phyloP scores from a whole-genome alignment of 2,797 vertebrate species.

The Muscicapa comitata region DNA sequence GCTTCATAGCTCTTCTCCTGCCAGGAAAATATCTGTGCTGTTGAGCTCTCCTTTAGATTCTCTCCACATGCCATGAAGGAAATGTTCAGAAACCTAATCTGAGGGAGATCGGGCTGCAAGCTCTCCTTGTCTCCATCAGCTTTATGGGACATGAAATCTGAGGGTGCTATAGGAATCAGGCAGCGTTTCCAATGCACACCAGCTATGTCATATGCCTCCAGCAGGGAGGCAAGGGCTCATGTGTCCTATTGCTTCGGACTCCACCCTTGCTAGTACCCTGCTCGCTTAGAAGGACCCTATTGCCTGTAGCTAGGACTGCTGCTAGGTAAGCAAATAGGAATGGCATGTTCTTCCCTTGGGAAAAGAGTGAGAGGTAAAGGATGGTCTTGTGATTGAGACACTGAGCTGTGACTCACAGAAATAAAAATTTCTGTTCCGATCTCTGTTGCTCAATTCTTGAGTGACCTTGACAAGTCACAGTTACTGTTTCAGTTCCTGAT shows the following conservation, averaged over 20 bases:
- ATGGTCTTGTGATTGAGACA: constrained; percentile 3
- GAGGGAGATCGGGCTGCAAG: neutral
- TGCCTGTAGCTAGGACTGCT: neutral
- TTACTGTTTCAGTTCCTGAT: neutral
- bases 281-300: neutral
- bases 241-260: neutral
- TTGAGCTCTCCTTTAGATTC: constrained; percentile 50
- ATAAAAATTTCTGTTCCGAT: neutral
- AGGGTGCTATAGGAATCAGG: neutral
- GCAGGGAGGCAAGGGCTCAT: neutral
- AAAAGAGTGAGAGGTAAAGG: neutral
- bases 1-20: constrained; percentile 45
- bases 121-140: neutral
- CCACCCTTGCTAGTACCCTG: neutral
- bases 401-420: constrained; percentile 32
- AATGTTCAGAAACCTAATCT: constrained; percentile 53
- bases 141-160: neutral
- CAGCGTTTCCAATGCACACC: neutral
- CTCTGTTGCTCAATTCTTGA: constrained; percentile 6
- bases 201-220: neutral
- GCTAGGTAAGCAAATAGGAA: neutral
- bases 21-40: constrained; percentile 58
- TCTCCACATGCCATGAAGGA: constrained; percentile 47
- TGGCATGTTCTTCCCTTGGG: neutral
- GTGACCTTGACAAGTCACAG: constrained; percentile 1